Evolutionary conservation across 2,113 vertebrate species (phyloP), one percentile per base, ranked within the genome.

Genomic region (Oenanthe melanoleuca): DNA sequence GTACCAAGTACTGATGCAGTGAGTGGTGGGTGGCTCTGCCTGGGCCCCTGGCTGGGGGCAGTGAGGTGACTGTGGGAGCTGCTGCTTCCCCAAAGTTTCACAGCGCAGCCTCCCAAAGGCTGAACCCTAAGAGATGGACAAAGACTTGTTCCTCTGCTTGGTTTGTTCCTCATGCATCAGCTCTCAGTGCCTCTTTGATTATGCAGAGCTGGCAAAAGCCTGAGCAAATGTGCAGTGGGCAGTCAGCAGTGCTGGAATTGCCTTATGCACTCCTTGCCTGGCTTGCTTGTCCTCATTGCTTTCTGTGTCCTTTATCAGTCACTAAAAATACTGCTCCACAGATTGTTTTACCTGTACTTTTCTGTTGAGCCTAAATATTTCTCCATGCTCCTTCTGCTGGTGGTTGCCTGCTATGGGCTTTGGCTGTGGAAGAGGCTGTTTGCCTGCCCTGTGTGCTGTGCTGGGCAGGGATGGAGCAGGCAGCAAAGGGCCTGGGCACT

Each of bases 181-280:
- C 55, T 92, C 45, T 26, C 55, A n/a, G 64, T 83, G 71, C 74
- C 65, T 92, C 52, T 91, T 95, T n/a, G 69, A 95, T 91, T 92
- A 94, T 81, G 77, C 81, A 84, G 89, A 85, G 47, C 73, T 66
- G 22, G 72, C 24, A 89, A 29, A 78, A 92, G 64, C 53, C 74
- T 40, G 28, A 74, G 66, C n/a, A 63, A 40, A 64, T 28, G 52
- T 64, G 57, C 60, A 81, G 47, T 1, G 28, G 89, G 74, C 73
- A 67, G 60, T 38, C 23, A 3, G 59, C 31, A 82, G 63, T 14
- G 3, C 3, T 40, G 37, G 61, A 59, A 12, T 3, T 72, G 49
- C 70, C 22, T 87, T 4, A 3, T 0, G 4, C 61, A n/a, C 50
- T 49, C 61, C 71, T 88, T 6, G 14, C 22, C 17, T 5, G 5